A percentile compares a stretch with the other conserved stretches of the same genome.
phyloP scores from a whole-genome alignment of 2,113 vertebrate species.

The Pteropus alecto region DNA sequence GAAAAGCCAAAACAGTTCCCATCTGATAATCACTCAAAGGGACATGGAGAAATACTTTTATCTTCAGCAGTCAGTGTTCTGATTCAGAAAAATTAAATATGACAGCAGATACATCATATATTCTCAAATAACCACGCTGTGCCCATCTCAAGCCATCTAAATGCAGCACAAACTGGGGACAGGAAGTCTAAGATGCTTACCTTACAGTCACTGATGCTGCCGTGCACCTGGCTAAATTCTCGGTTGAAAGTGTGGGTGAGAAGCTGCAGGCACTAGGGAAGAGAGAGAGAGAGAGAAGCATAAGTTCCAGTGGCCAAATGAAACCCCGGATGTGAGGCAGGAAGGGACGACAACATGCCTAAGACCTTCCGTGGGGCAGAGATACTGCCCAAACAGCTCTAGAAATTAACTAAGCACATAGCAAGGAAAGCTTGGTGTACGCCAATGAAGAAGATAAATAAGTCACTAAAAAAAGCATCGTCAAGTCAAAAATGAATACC shows the following conservation, averaged over 20 bases:
- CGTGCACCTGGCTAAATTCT: conserved; percentile 93
- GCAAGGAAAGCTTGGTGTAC: neutral
- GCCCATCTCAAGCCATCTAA: neutral
- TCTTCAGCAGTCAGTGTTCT: neutral
- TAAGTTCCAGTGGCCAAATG: neutral
- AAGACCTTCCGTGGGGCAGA: neutral
- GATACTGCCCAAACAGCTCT: neutral
- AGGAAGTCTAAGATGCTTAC: conserved; percentile 76
- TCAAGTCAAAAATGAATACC: neutral
- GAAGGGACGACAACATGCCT: neutral
- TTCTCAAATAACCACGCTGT: neutral
- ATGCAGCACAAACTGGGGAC: neutral
- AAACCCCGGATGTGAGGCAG: neutral
- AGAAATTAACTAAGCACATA: neutral
- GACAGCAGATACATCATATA: neutral
- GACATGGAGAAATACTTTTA: neutral
- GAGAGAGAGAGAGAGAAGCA: neutral
- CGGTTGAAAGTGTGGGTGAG: conserved; percentile 97
- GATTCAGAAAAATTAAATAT: neutral
- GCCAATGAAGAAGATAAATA: neutral
- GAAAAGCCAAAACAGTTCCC: neutral
- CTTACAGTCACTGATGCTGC: conserved; percentile 98
- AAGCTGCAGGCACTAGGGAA: conserved; percentile 93
- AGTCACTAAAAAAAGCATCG: neutral
- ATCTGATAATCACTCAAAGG: neutral